Evolutionary conservation across 2,888 invertebrate species (phyloP).

Genomic region (Merodon equestris): DNA sequence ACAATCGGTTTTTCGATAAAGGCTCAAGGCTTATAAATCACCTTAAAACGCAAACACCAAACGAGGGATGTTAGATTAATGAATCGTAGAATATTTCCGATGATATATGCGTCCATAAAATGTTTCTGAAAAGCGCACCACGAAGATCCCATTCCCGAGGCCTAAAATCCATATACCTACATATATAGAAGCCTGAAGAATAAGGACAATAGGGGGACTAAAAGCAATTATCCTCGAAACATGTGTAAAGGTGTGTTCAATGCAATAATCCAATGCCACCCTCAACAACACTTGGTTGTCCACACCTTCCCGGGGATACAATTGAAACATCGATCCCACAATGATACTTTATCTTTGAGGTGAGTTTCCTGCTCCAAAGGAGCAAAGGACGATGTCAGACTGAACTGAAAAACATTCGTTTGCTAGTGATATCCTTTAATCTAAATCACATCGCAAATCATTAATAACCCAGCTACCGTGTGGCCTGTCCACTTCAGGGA

Average conservation of each 20-base stretch:
- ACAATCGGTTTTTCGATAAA: no score
- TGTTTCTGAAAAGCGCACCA: no score
- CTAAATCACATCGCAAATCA: conserved; percentile 66
- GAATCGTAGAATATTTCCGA: no score
- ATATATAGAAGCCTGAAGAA: no score
- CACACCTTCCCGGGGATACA: conserved; percentile 38
- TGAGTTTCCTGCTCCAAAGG: conserved; percentile 19
- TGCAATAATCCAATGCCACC: conserved; percentile 16
- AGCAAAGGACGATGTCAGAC: neutral
- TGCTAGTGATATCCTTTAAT: conserved; percentile 52
- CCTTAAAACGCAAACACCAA: no score
- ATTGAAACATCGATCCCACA: conserved; percentile 54
- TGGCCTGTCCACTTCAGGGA: neutral
- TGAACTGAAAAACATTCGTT: conserved; percentile 41
- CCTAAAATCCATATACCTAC: no score
- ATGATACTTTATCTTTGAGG: conserved; percentile 45
- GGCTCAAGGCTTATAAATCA: no score
- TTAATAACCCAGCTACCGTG: conserved; percentile 43
- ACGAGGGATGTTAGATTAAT: no score
- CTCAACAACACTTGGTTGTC: conserved; percentile 6
- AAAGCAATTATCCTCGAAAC: conserved; percentile 35
- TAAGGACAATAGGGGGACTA: conserved; percentile 1
- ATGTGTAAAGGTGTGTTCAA: conserved; percentile 41
- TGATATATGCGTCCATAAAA: no score
- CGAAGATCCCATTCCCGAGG: no score